phyloP scores from a whole-genome alignment of 2,888 invertebrate species.

The Bimastos eiseni region DNA sequence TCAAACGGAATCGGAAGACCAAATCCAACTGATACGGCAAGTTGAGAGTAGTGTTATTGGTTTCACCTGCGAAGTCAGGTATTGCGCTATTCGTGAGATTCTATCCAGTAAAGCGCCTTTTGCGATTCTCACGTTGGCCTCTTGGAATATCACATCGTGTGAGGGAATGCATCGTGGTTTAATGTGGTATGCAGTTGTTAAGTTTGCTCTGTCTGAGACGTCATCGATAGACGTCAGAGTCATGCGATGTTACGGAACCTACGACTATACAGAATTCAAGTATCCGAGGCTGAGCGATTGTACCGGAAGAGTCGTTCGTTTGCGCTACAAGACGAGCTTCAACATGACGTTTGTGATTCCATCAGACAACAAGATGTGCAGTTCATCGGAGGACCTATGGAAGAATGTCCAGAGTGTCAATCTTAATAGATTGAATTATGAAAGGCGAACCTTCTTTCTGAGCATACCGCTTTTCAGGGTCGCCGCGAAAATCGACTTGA shows the following conservation, averaged over 20 bases:
- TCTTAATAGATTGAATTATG: too few species aligned
- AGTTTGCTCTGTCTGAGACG: not conserved
- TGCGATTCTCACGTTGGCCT: not conserved
- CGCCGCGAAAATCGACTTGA: not conserved
- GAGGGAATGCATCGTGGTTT: not conserved
- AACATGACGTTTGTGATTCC: not conserved
- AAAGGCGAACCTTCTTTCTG: not conserved
- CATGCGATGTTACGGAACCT: not conserved
- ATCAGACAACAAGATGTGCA: not conserved
- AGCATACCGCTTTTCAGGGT: not conserved
- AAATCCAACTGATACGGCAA: not conserved
- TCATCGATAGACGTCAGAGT: not conserved
- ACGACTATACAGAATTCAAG: not conserved
- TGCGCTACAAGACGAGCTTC: not conserved
- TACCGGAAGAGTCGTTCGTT: not conserved
- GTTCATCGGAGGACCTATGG: too few species aligned
- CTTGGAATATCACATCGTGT: not conserved
- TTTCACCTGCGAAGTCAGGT: not conserved
- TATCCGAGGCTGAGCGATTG: not conserved
- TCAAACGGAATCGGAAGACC: not conserved
- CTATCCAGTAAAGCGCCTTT: not conserved
- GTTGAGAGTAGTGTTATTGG: not conserved
- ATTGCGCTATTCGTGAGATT: not conserved
- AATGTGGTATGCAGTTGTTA: not conserved
- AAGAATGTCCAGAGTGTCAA: too few species aligned